Evolutionary conservation across 37 sponge, comb jelly and placozoan genomes (phyloP).

Genomic region (Oopsacas minuta): DNA sequence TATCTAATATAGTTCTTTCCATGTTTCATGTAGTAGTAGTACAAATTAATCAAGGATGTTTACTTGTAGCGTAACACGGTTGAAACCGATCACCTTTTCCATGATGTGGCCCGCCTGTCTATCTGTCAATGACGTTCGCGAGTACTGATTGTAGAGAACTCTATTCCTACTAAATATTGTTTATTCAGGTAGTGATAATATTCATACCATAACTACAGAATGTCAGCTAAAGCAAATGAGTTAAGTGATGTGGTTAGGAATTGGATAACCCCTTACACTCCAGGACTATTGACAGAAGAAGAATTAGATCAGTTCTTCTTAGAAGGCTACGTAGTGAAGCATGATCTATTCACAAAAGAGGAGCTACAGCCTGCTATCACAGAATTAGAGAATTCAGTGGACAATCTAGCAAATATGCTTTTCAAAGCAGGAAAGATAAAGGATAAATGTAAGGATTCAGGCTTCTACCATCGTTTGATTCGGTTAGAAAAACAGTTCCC

Average conservation of each 20-base stretch:
- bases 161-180: too few relatives aligned
- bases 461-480: constrained; percentile 55
- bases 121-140: too few relatives aligned
- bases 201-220: too few relatives aligned
- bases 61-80: too few relatives aligned
- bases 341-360: constrained; percentile 45
- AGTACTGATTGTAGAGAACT: too few relatives aligned
- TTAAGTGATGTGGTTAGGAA: neutral
- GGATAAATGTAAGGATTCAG: constrained; percentile 44
- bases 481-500: constrained; percentile 57
- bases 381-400: constrained; percentile 46
- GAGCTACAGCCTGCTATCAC: constrained; percentile 48
- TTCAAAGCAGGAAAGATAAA: constrained; percentile 37
- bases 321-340: constrained; percentile 52
- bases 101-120: too few relatives aligned
- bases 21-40: too few relatives aligned
- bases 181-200: too few relatives aligned
- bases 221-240: too few relatives aligned
- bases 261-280: neutral
- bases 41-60: too few relatives aligned
- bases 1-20: too few relatives aligned
- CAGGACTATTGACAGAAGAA: neutral
- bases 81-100: too few relatives aligned
- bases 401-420: constrained; percentile 44
- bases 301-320: constrained; percentile 53